These are phyloP conservation scores for Bergia puertoricense DNA, from an alignment of 92 coral and sea anemone genomes.

Conservation along the genomic window DNA sequence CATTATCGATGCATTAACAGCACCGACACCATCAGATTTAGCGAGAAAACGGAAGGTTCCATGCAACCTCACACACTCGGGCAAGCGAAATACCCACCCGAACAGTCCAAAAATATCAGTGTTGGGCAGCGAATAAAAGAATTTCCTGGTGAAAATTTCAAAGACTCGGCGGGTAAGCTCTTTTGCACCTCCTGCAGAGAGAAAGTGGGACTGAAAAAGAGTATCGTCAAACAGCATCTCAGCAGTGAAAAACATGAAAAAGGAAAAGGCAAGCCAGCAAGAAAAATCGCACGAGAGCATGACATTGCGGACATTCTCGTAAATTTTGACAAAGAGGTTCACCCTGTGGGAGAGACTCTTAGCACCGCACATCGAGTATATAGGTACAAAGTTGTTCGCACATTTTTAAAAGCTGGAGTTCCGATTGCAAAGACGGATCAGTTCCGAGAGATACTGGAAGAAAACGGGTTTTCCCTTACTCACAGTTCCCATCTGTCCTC, in stretches of 20 bases:
- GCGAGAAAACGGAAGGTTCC: constrained; percentile 63
- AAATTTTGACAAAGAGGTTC: constrained; percentile 47
- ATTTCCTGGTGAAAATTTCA: constrained; percentile 59
- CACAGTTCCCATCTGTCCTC: constrained; percentile 47
- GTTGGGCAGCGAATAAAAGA: constrained; percentile 43
- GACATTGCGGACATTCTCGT: constrained; percentile 49
- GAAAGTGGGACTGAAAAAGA: constrained; percentile 54
- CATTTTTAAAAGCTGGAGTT: constrained; percentile 61
- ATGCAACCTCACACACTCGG: constrained; percentile 49
- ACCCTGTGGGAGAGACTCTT: constrained; percentile 55
- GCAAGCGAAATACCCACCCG: constrained; percentile 47
- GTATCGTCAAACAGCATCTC: constrained; percentile 56
- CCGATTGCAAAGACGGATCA: constrained; percentile 47
- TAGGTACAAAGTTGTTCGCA: constrained; percentile 55
- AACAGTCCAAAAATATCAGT: constrained; percentile 48
- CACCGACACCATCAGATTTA: constrained; percentile 55
- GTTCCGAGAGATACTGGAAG: constrained; percentile 45
- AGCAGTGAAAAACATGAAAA: constrained; percentile 54
- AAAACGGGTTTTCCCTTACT: constrained; percentile 7
- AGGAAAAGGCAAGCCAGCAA: constrained; percentile 50
- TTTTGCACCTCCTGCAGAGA: constrained; percentile 61
- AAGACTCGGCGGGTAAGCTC: constrained; percentile 57
- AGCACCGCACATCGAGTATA: constrained; percentile 53
- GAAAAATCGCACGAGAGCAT: constrained; percentile 27
- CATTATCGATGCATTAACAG: constrained; percentile 54